phyloP scores from a whole-genome alignment of 2,797 vertebrate genomes.

The Catharus ustulatus region DNA sequence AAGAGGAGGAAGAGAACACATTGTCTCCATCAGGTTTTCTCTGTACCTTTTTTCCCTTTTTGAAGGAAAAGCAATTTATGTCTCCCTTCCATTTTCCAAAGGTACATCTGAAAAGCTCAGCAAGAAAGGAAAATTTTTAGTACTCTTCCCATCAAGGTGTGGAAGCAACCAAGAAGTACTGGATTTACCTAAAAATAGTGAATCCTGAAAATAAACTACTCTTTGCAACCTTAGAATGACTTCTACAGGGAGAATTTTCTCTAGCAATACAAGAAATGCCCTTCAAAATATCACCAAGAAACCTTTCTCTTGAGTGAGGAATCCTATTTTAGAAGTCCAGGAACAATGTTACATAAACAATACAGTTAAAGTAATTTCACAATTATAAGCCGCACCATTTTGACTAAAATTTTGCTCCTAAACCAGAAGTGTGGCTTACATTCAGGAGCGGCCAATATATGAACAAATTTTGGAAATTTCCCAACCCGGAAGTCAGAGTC shows the following conservation, averaged over 20 bases:
- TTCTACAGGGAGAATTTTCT: background rate
- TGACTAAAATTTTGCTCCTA: too few relatives aligned
- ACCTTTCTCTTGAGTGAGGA: background rate
- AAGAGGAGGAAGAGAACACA: background rate
- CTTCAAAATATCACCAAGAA: background rate
- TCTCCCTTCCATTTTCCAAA: background rate
- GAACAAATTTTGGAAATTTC: too few relatives aligned
- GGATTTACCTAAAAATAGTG: background rate
- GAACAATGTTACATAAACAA: fast-evolving
- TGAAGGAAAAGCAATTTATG: background rate
- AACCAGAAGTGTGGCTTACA: too few relatives aligned
- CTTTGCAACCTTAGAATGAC: background rate
- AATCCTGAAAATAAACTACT: background rate
- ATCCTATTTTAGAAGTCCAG: background rate
- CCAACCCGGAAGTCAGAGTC: too few relatives aligned
- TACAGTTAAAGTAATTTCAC: too few relatives aligned
- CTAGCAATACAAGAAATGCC: background rate
- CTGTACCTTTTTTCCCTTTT: background rate
- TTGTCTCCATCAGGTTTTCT: background rate
- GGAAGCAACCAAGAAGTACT: background rate
- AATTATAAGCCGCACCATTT: too few relatives aligned
- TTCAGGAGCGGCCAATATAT: too few relatives aligned
- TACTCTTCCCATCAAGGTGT: background rate
- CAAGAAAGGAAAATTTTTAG: background rate
- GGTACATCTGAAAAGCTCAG: background rate